These are phyloP conservation scores for Drosophila serrata DNA, from an alignment of 1,140 invertebrate genomes.

Conservation along the genomic window DNA sequence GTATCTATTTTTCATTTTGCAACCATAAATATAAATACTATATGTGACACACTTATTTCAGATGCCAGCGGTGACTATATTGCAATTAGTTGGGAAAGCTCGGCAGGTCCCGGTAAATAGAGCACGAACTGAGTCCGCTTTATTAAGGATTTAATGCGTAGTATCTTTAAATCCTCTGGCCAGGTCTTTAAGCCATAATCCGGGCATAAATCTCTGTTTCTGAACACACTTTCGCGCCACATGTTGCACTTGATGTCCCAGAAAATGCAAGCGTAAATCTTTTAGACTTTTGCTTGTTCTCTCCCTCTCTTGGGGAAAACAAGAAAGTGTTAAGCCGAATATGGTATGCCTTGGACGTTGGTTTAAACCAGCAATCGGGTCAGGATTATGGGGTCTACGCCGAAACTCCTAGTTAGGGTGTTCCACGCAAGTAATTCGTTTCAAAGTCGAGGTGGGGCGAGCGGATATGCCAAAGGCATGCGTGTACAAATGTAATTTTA, in stretches of 20 bases:
- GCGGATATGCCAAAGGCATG: constrained; percentile 42
- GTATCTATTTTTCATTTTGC: constrained; percentile 34
- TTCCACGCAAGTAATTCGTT: constrained; percentile 67
- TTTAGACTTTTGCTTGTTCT: constrained; percentile 38
- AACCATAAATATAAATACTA: constrained; percentile 22
- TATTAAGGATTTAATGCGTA: constrained; percentile 27
- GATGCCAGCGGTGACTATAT: constrained; percentile 9
- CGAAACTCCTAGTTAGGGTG: constrained; percentile 2
- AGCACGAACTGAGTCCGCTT: constrained; percentile 10
- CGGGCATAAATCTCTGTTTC: constrained; percentile 50
- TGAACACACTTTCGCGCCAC: constrained; percentile 48
- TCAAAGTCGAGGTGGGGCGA: constrained; percentile 59
- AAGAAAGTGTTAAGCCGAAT: constrained; percentile 35
- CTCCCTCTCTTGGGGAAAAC: not conserved
- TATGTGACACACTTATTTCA: constrained; percentile 19
- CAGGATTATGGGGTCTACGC: not conserved
- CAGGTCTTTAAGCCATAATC: constrained; percentile 45
- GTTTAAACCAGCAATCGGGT: constrained; percentile 2
- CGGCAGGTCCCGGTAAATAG: constrained; percentile 18
- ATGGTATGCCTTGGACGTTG: constrained; percentile 14
- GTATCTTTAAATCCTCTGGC: constrained; percentile 25
- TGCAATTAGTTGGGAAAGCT: constrained; percentile 31
- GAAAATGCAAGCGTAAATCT: constrained; percentile 75
- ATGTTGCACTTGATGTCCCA: constrained; percentile 65
- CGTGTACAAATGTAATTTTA: constrained; percentile 68